Conservation (phyloP, 2,888 invertebrate genomes). For the Microchrysa polita region DNA sequence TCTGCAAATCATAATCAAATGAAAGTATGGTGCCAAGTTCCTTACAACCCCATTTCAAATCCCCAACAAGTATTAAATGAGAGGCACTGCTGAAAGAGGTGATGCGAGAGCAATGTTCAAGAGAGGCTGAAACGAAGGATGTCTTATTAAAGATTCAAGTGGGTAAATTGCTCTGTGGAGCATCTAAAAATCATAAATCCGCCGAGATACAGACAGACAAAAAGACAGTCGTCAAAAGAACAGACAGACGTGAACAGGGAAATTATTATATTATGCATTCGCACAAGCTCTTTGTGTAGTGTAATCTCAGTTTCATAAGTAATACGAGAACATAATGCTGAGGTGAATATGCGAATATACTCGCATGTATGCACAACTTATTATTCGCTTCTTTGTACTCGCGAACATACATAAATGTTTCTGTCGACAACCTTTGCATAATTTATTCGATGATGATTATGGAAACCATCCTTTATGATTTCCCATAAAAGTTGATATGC, state of each 20-base stretch:
- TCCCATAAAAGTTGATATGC: slow-evolving; percentile 45
- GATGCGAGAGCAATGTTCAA: slow-evolving; percentile 1
- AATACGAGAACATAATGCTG: slow-evolving; percentile 24
- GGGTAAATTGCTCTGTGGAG: slow-evolving; percentile 50
- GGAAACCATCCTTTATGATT: slow-evolving; percentile 42
- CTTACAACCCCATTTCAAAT: neutral
- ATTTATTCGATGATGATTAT: slow-evolving; percentile 46
- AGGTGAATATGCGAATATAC: neutral
- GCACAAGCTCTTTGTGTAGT: slow-evolving; percentile 11
- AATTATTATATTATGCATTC: too few relatives aligned
- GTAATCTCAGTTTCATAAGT: slow-evolving; percentile 40
- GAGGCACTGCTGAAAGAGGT: slow-evolving; percentile 5
- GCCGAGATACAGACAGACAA: slow-evolving; percentile 24
- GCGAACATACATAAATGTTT: slow-evolving; percentile 16
- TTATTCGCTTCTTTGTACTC: slow-evolving; percentile 37
- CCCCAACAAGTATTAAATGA: neutral
- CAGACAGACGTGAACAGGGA: neutral
- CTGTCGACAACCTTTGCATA: slow-evolving; percentile 44
- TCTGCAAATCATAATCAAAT: slow-evolving; percentile 45
- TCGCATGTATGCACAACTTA: slow-evolving; percentile 4
- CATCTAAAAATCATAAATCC: slow-evolving; percentile 48
- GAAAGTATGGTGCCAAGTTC: slow-evolving; percentile 4
- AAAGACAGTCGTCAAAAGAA: neutral
- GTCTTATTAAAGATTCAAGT: slow-evolving; percentile 51
- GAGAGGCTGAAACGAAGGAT: neutral